Evolutionary conservation across 1,140 invertebrate genomes (phyloP).

Genomic region (Teleopsis dalmanni): DNA sequence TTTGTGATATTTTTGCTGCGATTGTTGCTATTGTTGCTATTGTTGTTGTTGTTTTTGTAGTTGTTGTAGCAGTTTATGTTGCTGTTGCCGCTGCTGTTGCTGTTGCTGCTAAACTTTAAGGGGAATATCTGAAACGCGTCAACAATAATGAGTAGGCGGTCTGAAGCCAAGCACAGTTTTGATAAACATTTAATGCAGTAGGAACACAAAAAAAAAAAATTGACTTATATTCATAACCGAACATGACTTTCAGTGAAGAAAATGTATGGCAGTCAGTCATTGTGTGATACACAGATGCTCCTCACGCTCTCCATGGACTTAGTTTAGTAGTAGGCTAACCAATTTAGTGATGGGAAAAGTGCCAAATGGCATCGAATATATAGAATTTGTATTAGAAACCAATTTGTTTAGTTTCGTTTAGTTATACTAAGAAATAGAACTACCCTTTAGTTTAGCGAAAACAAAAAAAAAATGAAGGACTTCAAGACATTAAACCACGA

Average conservation of each 20-base stretch:
- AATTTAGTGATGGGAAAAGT: neutral
- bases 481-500: no score
- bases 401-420: no score
- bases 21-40: neutral
- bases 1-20: no score
- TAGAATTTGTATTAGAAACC: no score
- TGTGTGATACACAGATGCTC: neutral
- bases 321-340: neutral
- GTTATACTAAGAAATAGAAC: no score
- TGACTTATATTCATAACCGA: neutral
- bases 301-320: neutral
- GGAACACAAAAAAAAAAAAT: neutral
- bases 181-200: neutral
- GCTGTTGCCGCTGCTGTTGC: neutral
- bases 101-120: neutral
- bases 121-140: neutral
- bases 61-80: neutral
- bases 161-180: neutral
- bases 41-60: neutral
- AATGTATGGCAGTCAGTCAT: slow-evolving; percentile 5
- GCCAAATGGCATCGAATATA: no score
- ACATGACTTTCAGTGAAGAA: neutral
- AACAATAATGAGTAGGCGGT: slow-evolving; percentile 8
- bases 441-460: no score
- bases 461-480: no score